Conservation (phyloP, 2,888 invertebrate genomes). For the Cecidostiba fungosa region DNA sequence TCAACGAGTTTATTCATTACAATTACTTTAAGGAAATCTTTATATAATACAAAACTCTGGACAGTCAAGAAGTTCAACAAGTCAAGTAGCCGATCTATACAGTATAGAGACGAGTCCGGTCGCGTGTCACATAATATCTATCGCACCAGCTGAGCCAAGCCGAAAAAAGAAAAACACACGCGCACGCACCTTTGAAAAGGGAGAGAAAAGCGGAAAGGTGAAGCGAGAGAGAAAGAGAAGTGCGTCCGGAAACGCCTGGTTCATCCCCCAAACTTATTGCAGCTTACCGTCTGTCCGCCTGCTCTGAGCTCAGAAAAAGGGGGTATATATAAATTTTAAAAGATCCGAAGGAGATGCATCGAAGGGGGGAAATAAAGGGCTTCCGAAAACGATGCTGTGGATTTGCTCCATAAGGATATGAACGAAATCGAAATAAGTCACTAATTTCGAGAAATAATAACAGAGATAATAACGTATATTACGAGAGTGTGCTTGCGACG, state of each 20-base stretch:
- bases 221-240: conserved; percentile 61
- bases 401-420: not conserved
- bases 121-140: conserved; percentile 11
- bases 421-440: not conserved
- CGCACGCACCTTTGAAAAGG: conserved; percentile 23
- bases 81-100: not conserved
- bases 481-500: not conserved
- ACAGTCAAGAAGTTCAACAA: not conserved
- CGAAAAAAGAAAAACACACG: conserved; percentile 3
- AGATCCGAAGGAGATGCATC: not conserved
- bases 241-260: conserved; percentile 74
- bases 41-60: too few species aligned
- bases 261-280: conserved; percentile 70
- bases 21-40: too few species aligned
- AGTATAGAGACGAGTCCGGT: not conserved
- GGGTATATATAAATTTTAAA: not conserved
- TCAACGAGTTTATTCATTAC: too few species aligned
- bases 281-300: conserved; percentile 20
- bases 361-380: not conserved
- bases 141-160: not conserved
- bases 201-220: conserved; percentile 58
- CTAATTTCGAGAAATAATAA: too few species aligned
- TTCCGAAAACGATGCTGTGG: not conserved
- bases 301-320: not conserved
- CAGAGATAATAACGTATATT: not conserved